Conservation (phyloP, 2,113 vertebrate species). For the Nipponia nippon region DNA sequence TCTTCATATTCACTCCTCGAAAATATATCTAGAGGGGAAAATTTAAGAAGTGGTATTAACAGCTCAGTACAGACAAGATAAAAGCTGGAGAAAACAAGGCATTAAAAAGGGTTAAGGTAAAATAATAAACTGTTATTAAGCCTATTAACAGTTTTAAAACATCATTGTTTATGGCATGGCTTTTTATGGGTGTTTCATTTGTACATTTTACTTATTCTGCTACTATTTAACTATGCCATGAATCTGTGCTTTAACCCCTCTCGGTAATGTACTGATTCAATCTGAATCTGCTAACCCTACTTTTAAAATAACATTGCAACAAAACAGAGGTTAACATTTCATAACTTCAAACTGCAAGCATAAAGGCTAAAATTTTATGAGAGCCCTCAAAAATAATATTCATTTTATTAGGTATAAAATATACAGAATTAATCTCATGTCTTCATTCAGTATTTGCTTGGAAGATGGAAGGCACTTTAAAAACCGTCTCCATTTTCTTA, state of each 20-base stretch:
- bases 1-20: background rate
- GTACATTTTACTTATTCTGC: background rate
- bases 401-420: background rate
- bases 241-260: background rate
- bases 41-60: conserved; percentile 49
- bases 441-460: background rate
- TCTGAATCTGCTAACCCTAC: conserved; percentile 12
- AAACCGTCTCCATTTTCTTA: background rate
- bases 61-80: conserved; percentile 20
- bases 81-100: conserved; percentile 15
- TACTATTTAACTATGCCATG: background rate
- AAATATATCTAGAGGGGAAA: conserved; percentile 32
- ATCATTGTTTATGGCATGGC: conserved; percentile 2
- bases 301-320: conserved; percentile 24
- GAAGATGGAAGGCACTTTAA: background rate
- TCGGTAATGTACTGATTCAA: background rate
- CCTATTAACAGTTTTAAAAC: conserved; percentile 59
- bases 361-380: conserved; percentile 32
- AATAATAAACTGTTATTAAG: conserved; percentile 48
- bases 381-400: conserved; percentile 17
- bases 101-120: conserved; percentile 38
- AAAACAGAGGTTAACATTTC: conserved; percentile 43
- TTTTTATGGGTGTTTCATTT: background rate
- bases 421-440: background rate
- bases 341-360: background rate